Base-by-base conservation (phyloP, 2,797 vertebrate genomes). In the Leptatherina wallacei region DNA sequence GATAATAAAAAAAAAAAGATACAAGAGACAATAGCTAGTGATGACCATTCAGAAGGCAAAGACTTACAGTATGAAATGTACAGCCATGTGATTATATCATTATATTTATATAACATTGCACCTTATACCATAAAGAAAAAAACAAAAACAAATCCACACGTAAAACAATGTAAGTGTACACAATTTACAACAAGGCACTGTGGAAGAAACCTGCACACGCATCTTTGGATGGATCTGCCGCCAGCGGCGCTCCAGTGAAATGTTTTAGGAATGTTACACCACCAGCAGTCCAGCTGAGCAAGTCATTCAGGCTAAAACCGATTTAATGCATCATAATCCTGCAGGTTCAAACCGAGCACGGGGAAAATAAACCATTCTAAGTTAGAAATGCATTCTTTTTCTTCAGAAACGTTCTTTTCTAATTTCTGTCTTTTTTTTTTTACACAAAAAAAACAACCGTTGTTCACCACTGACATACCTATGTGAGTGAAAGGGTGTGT, bases 161-260 rank as follows among this genome's bases (percentile, higher is more conserved):
- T 74, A 81, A 88, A 88, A 88, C 24, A 90, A 79, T 86, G 36
- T 16, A 84, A 80, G 85, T 88, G 75, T 92, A 93, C 91, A 88
- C 66, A 85, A 91, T 90, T 78, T 91, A 94, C 91, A 91, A 0
- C 35, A 90, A 89, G 80, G 90, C 93, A 91, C 90, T 62, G 89
- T 66, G 68, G 71, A 82, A 80, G 65, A 76, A 88, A 81, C 78
- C 90, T 88, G 83, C 69, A 81, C 79, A 65, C 73, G 73, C 84
- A 81, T 87, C 93, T 93, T 84, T 89, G 69, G 77, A 80, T 89
- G 92, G 94, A 96, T 90, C 92, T 89, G 95, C 97, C 93, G 97
- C 97, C 97, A 73, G 97, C 97, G 96, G 97, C 96, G 14, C 90
- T 96, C 95, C 94, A 80, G 85, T 80, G 90, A 94, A 91, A 91